Conservation (phyloP, 2,888 invertebrate genomes). For the Xylota segnis region DNA sequence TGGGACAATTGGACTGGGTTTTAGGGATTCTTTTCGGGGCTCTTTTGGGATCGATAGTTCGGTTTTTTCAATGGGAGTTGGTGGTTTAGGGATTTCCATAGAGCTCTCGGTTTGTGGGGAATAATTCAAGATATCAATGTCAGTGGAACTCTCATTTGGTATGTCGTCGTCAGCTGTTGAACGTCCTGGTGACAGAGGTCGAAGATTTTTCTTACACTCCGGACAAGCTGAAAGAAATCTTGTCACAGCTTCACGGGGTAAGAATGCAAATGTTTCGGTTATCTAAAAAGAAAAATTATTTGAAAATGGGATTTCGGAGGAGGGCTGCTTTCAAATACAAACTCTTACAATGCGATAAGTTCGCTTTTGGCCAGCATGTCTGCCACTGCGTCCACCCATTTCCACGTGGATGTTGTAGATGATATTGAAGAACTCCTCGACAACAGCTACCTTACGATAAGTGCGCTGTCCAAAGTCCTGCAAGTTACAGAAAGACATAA, state of each 20-base stretch:
- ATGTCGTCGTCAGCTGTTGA: constrained; percentile 80
- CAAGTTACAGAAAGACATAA: constrained; percentile 80
- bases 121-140: constrained; percentile 82
- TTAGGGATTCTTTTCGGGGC: constrained; percentile 16
- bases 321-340: constrained; percentile 65
- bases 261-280: constrained; percentile 97
- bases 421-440: constrained; percentile 99
- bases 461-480: constrained; percentile 91
- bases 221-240: constrained; percentile 97
- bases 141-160: constrained; percentile 83
- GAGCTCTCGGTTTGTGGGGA: constrained; percentile 83
- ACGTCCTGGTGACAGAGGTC: constrained; percentile 82
- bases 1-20: constrained; percentile 10
- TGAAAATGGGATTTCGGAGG: background rate
- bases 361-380: constrained; percentile 98
- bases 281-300: constrained; percentile 88
- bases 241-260: constrained; percentile 98
- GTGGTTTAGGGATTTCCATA: constrained; percentile 78
- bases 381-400: constrained; percentile 95
- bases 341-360: constrained; percentile 95
- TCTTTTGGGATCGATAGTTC: constrained; percentile 28
- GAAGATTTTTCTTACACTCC: constrained; percentile 88
- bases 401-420: constrained; percentile 98
- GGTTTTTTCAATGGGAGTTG: constrained; percentile 27
- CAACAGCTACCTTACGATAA: constrained; percentile 96